Evolutionary conservation across 1,140 invertebrate genomes (phyloP).

Genomic region (Caerostris darwini): DNA sequence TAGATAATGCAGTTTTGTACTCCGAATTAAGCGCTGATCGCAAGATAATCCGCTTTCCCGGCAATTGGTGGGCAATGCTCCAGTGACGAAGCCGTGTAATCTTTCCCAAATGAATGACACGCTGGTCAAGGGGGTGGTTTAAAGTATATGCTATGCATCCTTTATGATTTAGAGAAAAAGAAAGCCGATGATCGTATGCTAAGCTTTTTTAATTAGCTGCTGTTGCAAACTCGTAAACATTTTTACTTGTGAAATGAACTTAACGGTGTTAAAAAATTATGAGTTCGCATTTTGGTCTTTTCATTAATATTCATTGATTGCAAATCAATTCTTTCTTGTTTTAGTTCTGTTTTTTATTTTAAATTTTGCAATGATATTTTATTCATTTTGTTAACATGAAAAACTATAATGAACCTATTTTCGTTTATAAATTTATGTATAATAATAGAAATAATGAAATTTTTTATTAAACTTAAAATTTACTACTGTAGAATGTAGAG

Average conservation of each 20-base stretch:
- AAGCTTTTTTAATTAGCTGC: neutral
- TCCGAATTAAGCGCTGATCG: slow-evolving; percentile 24
- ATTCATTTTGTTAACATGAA: too few relatives aligned
- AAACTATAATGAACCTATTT: too few relatives aligned
- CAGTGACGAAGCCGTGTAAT: neutral
- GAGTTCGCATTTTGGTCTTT: too few relatives aligned
- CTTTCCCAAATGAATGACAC: neutral
- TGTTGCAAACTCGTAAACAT: neutral
- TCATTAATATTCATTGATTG: too few relatives aligned
- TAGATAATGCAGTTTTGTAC: slow-evolving; percentile 8
- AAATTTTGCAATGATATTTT: too few relatives aligned
- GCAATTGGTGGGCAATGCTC: slow-evolving; percentile 23
- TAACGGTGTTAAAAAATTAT: too few relatives aligned
- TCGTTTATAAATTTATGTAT: too few relatives aligned
- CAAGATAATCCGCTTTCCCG: slow-evolving; percentile 13
- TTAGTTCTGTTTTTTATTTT: too few relatives aligned
- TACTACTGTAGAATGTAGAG: too few relatives aligned
- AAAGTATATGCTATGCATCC: neutral
- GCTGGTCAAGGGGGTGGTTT: neutral
- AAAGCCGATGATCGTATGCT: neutral
- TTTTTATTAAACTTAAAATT: too few relatives aligned
- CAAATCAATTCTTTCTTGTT: too few relatives aligned
- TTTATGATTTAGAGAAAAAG: neutral
- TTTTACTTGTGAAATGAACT: neutral
- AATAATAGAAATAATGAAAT: too few relatives aligned